Percentiles rank a stretch among this genome's conserved stretches.
phyloP scores from a whole-genome alignment of 2,797 vertebrate genomes.

The Megalops cyprinoides region DNA sequence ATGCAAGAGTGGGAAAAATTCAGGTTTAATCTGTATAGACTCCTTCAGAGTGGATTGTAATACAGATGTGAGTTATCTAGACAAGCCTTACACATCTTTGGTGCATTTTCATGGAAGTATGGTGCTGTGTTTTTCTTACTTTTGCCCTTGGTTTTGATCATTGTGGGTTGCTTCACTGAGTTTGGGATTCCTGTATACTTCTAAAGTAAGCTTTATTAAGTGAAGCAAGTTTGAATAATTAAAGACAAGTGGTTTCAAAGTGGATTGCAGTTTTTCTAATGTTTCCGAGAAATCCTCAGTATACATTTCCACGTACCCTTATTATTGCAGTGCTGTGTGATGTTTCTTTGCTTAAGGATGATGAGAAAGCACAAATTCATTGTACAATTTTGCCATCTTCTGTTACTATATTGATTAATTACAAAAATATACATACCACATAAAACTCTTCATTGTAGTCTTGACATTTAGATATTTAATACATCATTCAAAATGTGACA shows the following conservation, averaged over 20 bases:
- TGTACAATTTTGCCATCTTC: constrained; percentile 41
- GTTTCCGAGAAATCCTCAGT: not conserved
- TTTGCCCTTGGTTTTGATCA: too few species aligned
- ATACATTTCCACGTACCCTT: too few species aligned
- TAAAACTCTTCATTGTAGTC: not conserved
- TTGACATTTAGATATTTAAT: not conserved
- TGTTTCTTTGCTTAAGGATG: not conserved
- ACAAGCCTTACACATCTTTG: not conserved
- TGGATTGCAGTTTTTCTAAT: constrained; percentile 12
- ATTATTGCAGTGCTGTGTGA: too few species aligned
- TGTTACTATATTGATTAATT: constrained; percentile 56
- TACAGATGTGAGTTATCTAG: not conserved
- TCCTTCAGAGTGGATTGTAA: not conserved
- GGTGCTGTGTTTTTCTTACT: not conserved
- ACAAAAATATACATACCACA: too few species aligned
- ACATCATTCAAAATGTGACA: not conserved
- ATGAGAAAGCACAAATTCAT: not conserved
- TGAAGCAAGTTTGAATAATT: constrained; percentile 1
- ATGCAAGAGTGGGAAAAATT: not conserved
- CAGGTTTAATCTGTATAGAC: not conserved
- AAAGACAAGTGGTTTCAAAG: not conserved
- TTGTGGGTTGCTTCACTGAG: not conserved
- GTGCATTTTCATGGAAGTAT: not conserved
- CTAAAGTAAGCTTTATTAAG: constrained; percentile 5
- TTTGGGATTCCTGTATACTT: not conserved